Evolutionary conservation across 2,888 invertebrate species (phyloP).

Genomic region (Scaptomyza polygonia): DNA sequence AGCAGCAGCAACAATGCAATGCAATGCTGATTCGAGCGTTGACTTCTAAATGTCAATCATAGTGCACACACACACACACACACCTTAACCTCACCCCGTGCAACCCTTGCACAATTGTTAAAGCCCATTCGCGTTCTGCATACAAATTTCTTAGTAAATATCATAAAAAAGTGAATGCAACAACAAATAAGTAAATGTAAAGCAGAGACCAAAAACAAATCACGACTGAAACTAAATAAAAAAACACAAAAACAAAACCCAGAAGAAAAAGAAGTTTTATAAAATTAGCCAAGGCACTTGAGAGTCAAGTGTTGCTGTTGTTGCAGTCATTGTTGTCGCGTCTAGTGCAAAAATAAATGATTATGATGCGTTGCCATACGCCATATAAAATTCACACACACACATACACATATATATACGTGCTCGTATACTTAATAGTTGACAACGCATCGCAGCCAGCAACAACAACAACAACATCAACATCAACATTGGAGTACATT

Average conservation of each 20-base stretch:
- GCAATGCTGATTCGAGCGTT: constrained; percentile 61
- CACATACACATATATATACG: constrained; percentile 25
- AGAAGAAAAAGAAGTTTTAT: constrained; percentile 67
- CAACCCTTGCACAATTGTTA: constrained; percentile 4
- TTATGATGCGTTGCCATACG: constrained; percentile 71
- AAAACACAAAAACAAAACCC: constrained; percentile 7
- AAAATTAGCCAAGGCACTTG: constrained; percentile 72
- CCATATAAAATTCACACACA: constrained; percentile 13
- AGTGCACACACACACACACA: not conserved
- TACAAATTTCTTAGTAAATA: constrained; percentile 70
- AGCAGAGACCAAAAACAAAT: constrained; percentile 62
- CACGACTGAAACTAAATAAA: constrained; percentile 37
- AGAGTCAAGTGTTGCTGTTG: constrained; percentile 16
- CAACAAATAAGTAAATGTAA: constrained; percentile 37
- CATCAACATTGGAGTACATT: constrained; percentile 41
- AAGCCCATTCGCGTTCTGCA: constrained; percentile 67
- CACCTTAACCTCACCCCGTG: not conserved
- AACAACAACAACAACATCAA: constrained; percentile 44
- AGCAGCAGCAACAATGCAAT: constrained; percentile 21
- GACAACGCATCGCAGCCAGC: constrained; percentile 50
- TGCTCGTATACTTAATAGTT: constrained; percentile 56
- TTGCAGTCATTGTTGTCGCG: constrained; percentile 47
- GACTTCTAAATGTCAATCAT: constrained; percentile 78
- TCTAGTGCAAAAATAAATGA: constrained; percentile 78
- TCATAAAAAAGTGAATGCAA: constrained; percentile 52